Evolutionary conservation across 2,113 vertebrate species (phyloP), one percentile per base, ranked within the genome.

Genomic region (Equus quagga): DNA sequence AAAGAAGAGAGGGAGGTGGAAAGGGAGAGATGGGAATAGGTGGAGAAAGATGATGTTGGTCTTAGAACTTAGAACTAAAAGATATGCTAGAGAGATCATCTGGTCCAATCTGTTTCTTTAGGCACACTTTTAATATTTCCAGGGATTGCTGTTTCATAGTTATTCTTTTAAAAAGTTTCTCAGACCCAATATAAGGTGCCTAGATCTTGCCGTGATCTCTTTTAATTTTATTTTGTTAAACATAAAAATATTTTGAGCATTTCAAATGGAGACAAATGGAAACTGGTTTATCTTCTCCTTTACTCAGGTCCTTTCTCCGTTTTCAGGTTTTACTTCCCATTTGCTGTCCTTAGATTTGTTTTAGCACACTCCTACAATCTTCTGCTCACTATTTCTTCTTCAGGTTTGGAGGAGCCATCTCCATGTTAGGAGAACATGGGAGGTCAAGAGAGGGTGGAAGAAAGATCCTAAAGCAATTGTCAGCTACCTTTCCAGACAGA

Each of bases 181-280:
- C 85, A 19, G 28, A 58, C 24, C 19, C 51, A 79, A 7, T 73
- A 92, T 95, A 84, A 72, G 15, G 26, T 93, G 9, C 72, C 58
- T 85, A 85, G 58, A 84, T 94, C 36, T 89, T 94, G n/a, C 21
- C 83, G 44, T 51, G 41, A 79, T 92, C 28, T 64, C 17, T 81
- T 91, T 91, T 84, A 75, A 21, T 51, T 96, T 93, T 88, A 54
- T 58, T 91, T 96, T 96, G 79, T 31, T 92, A 80, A 89, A 80
- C 73, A 18, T 33, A 87, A 26, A 84, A 89, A 62, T 94, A 85
- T 75, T 96, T 94, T 85, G 67, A 96, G 36, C 33, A 69, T 49
- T 91, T 87, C 46, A 73, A 60, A 51, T 65, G 49, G 58, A 88
- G 72, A 84, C 49, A 79, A 46, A 58, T 73, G 54, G 76, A 88